Evolutionary conservation across 2,888 invertebrate genomes (phyloP).

Genomic region (Brenthis hecate): DNA sequence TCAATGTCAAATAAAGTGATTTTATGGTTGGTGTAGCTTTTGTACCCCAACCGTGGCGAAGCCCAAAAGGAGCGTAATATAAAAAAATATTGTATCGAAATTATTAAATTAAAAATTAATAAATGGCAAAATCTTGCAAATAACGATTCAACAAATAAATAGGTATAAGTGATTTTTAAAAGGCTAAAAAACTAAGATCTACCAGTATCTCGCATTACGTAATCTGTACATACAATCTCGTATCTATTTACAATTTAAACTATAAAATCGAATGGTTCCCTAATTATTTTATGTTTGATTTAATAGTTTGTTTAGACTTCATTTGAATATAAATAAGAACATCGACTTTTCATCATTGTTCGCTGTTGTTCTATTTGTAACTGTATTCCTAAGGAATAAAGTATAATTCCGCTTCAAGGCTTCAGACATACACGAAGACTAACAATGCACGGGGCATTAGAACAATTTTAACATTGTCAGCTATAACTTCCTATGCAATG

Average conservation of each 20-base stretch:
- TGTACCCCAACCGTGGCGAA: no score
- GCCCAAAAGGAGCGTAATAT: no score
- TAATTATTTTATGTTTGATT: slow-evolving; percentile 36
- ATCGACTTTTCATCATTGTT: slow-evolving; percentile 19
- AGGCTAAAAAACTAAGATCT: neutral
- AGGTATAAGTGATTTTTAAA: neutral
- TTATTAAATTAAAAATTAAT: no score
- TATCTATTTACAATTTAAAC: slow-evolving; percentile 2
- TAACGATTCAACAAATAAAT: no score
- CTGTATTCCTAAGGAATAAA: slow-evolving; percentile 4
- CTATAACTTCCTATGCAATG: neutral
- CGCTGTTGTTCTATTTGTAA: neutral
- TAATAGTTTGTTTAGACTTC: slow-evolving; percentile 38
- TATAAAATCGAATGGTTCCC: slow-evolving; percentile 21
- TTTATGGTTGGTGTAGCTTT: no score
- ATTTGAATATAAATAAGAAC: slow-evolving; percentile 39
- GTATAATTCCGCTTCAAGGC: neutral
- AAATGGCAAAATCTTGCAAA: no score
- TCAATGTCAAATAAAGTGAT: no score
- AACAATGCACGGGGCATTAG: slow-evolving; percentile 5
- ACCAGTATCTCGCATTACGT: neutral
- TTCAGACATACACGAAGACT: neutral
- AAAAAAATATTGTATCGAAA: no score
- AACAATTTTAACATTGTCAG: slow-evolving; percentile 1
- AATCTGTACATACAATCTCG: neutral